Conservation (phyloP, 2,113 vertebrate genomes). For the Alces alces region DNA sequence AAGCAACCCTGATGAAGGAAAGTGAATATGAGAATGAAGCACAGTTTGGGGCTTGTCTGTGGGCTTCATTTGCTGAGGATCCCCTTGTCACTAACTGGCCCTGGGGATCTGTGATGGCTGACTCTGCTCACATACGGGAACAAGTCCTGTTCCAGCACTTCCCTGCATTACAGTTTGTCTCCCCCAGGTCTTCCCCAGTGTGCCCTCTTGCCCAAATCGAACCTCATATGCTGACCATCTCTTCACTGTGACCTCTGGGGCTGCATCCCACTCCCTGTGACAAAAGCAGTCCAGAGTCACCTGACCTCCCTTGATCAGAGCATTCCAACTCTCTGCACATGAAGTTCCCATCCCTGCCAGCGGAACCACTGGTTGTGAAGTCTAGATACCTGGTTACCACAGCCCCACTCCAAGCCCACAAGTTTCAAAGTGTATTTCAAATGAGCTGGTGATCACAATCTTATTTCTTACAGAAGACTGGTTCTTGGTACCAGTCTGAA, state of each 20-base stretch:
- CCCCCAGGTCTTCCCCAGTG: not conserved
- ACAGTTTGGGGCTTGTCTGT: not conserved
- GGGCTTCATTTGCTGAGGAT: not conserved
- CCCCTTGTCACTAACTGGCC: not conserved
- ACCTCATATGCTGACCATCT: not conserved
- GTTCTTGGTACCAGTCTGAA: not conserved
- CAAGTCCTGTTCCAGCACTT: not conserved
- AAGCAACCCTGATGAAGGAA: not conserved
- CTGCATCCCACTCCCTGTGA: not conserved
- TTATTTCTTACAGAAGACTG: not conserved
- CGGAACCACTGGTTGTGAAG: not conserved
- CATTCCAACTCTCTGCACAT: not conserved
- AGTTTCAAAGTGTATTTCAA: not conserved
- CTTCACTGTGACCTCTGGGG: not conserved
- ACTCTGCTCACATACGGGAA: not conserved
- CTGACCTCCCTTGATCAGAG: not conserved
- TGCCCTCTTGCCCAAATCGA: not conserved
- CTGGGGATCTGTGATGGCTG: not conserved
- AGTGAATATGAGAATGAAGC: not conserved
- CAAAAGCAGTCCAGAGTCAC: not conserved
- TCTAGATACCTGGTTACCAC: not conserved
- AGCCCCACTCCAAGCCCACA: not conserved
- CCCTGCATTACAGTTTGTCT: not conserved
- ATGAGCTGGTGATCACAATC: not conserved
- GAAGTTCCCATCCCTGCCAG: not conserved